Conservation (phyloP, 37 sponge, comb jelly and placozoan species). For the Beroe forskalii region DNA sequence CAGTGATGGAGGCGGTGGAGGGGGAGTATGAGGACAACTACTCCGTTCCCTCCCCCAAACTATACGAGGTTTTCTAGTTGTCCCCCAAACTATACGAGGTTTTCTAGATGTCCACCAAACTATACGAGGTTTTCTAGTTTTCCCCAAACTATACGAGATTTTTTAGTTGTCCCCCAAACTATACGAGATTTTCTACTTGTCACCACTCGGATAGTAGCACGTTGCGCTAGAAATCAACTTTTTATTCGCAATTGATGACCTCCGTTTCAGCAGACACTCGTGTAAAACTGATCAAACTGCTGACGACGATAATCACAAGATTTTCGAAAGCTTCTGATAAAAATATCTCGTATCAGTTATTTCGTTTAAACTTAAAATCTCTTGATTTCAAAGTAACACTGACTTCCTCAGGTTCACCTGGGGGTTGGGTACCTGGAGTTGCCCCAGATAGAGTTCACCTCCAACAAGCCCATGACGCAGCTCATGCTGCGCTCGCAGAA, state of each 20-base stretch:
- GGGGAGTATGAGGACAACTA: slow-evolving; percentile 29
- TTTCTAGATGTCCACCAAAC: neutral
- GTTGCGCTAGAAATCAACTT: no score
- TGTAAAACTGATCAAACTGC: no score
- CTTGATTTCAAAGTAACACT: no score
- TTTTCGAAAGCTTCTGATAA: no score
- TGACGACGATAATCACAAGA: no score
- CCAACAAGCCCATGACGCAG: slow-evolving; percentile 16
- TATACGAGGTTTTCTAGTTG: slow-evolving; percentile 32
- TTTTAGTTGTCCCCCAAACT: slow-evolving; percentile 8
- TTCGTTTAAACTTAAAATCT: no score
- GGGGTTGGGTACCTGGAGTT: slow-evolving; percentile 92
- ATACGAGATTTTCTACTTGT: slow-evolving; percentile 10
- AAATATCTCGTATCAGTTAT: no score
- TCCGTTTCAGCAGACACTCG: no score
- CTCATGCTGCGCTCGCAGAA: slow-evolving; percentile 19
- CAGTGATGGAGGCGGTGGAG: neutral
- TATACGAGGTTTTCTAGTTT: slow-evolving; percentile 35
- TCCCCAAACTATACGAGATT: neutral
- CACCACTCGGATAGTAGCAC: no score
- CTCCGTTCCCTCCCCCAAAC: slow-evolving; percentile 45
- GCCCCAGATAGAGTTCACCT: slow-evolving; percentile 73
- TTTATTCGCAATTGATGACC: no score
- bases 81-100: slow-evolving; percentile 56
- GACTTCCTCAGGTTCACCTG: slow-evolving; percentile 66